Conservation (phyloP, 2,888 invertebrate genomes). For the Trissolcus brochymenae region DNA sequence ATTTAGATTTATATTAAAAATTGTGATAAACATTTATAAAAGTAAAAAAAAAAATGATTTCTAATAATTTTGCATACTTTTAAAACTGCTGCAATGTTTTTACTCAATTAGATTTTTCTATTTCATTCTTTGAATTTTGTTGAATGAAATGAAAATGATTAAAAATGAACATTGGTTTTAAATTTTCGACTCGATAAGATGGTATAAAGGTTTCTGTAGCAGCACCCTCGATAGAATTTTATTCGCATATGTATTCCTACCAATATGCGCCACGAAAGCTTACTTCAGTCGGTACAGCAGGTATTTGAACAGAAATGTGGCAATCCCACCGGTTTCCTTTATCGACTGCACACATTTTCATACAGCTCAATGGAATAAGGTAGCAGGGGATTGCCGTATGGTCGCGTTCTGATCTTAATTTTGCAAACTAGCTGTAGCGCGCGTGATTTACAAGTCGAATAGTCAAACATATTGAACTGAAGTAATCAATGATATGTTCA, state of each 20-base stretch:
- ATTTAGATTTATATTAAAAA: too few species aligned
- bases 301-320: slow-evolving; percentile 41
- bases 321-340: slow-evolving; percentile 55
- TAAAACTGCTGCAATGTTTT: too few species aligned
- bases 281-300: slow-evolving; percentile 70
- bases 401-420: slow-evolving; percentile 46
- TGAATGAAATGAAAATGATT: too few species aligned
- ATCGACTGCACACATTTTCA: slow-evolving; percentile 69
- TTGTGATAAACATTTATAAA: too few species aligned
- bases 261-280: slow-evolving; percentile 8
- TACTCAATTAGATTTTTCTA: too few species aligned
- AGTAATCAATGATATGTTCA: too few species aligned
- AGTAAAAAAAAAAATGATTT: too few species aligned
- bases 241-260: slow-evolving; percentile 12
- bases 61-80: too few species aligned
- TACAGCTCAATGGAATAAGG: slow-evolving; percentile 44
- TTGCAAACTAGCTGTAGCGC: neutral
- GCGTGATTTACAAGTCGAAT: neutral
- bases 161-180: neutral
- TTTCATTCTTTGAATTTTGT: too few species aligned
- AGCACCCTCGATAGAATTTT: slow-evolving; percentile 8
- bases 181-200: neutral
- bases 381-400: slow-evolving; percentile 50
- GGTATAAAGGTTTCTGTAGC: slow-evolving; percentile 13
- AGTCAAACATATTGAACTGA: too few species aligned